Evolutionary conservation across 1,140 invertebrate genomes (phyloP).

Genomic region (Latrodectus geometricus): DNA sequence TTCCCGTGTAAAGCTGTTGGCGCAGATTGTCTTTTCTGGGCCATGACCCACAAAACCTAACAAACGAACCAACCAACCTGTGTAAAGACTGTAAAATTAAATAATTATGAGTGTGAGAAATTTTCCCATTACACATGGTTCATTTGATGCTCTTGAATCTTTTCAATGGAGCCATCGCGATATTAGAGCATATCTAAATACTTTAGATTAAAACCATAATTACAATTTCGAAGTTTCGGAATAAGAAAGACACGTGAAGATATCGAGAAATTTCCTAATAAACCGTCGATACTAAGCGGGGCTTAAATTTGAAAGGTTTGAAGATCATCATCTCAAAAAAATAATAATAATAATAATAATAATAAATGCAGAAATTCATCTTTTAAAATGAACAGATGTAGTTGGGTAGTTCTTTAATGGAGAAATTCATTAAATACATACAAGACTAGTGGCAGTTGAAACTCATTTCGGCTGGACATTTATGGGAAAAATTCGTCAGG

Average conservation of each 20-base stretch:
- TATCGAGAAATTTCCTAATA: not conserved
- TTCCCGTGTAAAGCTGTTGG: no score
- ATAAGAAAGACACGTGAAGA: not conserved
- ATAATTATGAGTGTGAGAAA: not conserved
- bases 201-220: not conserved
- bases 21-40: no score
- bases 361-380: no score
- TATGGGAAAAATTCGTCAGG: not conserved
- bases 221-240: not conserved
- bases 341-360: no score
- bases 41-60: no score
- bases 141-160: not conserved
- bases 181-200: not conserved
- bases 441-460: not conserved
- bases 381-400: slow-evolving; percentile 7
- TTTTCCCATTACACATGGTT: not conserved
- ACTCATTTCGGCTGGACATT: slow-evolving; percentile 9
- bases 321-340: no score
- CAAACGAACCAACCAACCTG: no score
- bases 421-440: not conserved
- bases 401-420: slow-evolving; percentile 18
- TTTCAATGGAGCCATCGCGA: not conserved
- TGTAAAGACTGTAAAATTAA: not conserved
- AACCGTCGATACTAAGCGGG: not conserved
- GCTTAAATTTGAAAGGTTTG: slow-evolving; percentile 1